Evolutionary conservation across 2,113 vertebrate species (phyloP).

Genomic region (Rhinoderma darwinii): DNA sequence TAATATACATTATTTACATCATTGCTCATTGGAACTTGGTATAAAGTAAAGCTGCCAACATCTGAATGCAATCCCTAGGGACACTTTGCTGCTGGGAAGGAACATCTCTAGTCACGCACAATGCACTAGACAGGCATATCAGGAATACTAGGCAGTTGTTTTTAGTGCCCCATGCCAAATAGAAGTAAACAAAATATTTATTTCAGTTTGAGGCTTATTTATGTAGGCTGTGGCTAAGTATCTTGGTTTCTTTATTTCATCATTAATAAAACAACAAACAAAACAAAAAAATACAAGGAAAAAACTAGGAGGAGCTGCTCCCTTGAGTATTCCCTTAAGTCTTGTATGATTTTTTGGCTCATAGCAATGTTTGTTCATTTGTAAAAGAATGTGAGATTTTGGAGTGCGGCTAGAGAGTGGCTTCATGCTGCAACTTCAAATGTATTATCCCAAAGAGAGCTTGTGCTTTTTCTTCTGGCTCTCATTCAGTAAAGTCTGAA

Average conservation of each 20-base stretch:
- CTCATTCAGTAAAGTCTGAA: slow-evolving; percentile 39
- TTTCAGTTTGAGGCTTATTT: slow-evolving; percentile 15
- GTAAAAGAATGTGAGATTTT: slow-evolving; percentile 52
- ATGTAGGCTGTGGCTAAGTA: slow-evolving; percentile 13
- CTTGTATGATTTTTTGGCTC: slow-evolving; percentile 44
- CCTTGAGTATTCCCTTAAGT: slow-evolving; percentile 35
- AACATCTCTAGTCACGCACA: slow-evolving; percentile 33
- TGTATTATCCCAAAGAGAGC: slow-evolving; percentile 42
- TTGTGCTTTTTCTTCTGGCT: slow-evolving; percentile 49
- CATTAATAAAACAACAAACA: slow-evolving; percentile 47
- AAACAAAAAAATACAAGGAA: slow-evolving; percentile 22
- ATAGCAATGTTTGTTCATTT: slow-evolving; percentile 54
- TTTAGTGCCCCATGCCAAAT: slow-evolving; percentile 9
- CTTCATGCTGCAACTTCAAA: slow-evolving; percentile 55
- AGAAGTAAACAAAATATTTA: slow-evolving; percentile 28
- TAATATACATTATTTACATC: slow-evolving; percentile 16
- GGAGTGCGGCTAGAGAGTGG: slow-evolving; percentile 47
- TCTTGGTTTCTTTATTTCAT: slow-evolving; percentile 28
- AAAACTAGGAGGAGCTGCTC: slow-evolving; percentile 47
- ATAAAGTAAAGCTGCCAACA: slow-evolving; percentile 11
- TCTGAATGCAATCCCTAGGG: neutral
- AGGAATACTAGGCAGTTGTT: neutral
- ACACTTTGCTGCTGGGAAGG: slow-evolving; percentile 26
- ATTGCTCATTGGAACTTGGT: slow-evolving; percentile 2
- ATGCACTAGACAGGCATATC: neutral